Evolutionary conservation across 2,113 vertebrate genomes (phyloP), one percentile per base, ranked within the genome.

Genomic region (Isurus oxyrinchus): DNA sequence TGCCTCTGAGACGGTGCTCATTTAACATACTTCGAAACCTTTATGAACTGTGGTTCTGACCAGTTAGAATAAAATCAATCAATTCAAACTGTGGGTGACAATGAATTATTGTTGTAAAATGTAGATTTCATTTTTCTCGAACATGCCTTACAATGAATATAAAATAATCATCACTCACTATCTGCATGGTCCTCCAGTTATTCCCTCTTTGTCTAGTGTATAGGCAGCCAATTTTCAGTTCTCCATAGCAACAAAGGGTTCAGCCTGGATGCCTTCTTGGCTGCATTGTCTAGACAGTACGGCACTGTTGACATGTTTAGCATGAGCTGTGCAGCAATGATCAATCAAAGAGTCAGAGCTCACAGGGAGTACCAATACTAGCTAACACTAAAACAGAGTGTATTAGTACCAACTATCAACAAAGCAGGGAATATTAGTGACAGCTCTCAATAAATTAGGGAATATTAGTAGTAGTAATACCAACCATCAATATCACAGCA

Each of bases 271-370:
- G 16, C 55, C 27, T 79, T 44, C 7, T 14, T 96, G 69, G 67
- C 69, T 31, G 40, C 69, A 79, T 96, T 96, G 69, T 57, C 96
- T 86, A 79, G 96, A 53, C 76, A 53, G 95, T n/a, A 27, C 8
- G 81, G 16, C 90, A 7, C 90, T 63, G 59, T 40, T 63, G 59
- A 59, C 90, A 19, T 21, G 14, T 61, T 93, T 63, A 93, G 61
- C 90, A n/a, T 57, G 19, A n/a, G 57, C 35, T 93, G 90, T n/a
- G 57, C 57, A 61, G 27, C 57, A n/a, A 19, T 5, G n/a, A 93
- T 63, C 90, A 40, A 93, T 63, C 59, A 93, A 63, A 44, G 6
- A 40, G 19, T 35, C 90, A 63, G 35, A 6, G 35, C 35, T 63
- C 14, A 16, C 88, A n/a, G 49, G 53, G 53, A 31, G 49, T 23